Conservation (phyloP, 2,797 vertebrate species). For the Gallinago nigripennis region DNA sequence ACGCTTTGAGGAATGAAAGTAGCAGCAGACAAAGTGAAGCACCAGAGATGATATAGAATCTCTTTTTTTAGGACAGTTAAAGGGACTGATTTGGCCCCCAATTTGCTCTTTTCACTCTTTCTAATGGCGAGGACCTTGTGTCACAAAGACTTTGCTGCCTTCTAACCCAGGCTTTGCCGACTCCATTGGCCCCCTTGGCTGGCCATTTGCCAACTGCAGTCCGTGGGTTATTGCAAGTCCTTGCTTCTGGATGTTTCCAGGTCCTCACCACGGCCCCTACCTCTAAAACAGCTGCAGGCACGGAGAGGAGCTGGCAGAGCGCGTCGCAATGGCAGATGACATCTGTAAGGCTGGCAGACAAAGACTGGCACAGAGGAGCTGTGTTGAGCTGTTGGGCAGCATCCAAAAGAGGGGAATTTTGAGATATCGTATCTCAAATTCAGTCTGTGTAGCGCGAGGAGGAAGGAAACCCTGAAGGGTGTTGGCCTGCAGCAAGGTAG, state of each 20-base stretch:
- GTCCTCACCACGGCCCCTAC: rapidly evolving
- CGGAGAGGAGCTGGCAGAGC: not conserved
- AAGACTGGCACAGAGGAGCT: not conserved
- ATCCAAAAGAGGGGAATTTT: not conserved
- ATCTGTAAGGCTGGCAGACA: not conserved
- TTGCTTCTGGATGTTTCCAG: not conserved
- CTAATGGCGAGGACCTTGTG: not conserved
- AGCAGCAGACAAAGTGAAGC: not conserved
- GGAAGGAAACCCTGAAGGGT: not conserved
- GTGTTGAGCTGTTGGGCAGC: not conserved
- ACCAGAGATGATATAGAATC: not conserved
- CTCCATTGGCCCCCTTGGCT: not conserved
- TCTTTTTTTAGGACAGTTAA: not conserved
- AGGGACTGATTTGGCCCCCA: not conserved
- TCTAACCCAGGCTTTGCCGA: not conserved
- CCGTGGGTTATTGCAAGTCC: not conserved
- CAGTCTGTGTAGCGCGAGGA: not conserved
- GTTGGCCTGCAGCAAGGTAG: not conserved
- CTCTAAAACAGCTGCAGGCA: not conserved
- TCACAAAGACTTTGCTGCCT: not conserved
- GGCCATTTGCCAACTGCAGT: not conserved
- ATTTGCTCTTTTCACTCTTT: not conserved
- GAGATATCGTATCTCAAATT: not conserved
- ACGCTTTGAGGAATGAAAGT: not conserved
- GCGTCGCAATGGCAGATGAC: not conserved